phyloP scores from a whole-genome alignment of 2,797 vertebrate species.

The Acanthiza pusilla region DNA sequence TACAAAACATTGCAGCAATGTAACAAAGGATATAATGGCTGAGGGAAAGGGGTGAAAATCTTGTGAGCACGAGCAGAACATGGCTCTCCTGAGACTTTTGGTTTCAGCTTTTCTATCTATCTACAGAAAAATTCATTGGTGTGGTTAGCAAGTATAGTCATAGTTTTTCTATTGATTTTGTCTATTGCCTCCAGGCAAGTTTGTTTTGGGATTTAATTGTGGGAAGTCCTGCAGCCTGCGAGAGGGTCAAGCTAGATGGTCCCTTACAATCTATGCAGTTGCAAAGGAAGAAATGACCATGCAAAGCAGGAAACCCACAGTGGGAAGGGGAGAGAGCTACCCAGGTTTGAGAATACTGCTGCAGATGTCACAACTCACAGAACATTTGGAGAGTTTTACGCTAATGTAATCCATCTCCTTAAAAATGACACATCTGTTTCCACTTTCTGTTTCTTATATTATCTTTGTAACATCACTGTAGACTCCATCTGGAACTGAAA shows the following conservation, averaged over 20 bases:
- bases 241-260: neutral
- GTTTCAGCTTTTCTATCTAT: neutral
- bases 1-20: neutral
- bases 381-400: conserved; percentile 35
- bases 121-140: neutral
- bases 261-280: neutral
- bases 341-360: conserved; percentile 1
- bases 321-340: neutral
- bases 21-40: neutral
- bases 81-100: neutral
- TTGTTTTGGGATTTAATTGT: neutral
- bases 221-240: neutral
- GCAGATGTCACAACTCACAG: conserved; percentile 43
- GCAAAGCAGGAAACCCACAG: neutral
- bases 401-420: conserved; percentile 52
- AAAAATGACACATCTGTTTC: conserved; percentile 59
- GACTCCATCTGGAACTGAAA: conserved; percentile 54
- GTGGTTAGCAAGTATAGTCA: neutral
- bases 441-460: conserved; percentile 56
- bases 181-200: neutral
- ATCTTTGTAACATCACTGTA: conserved; percentile 57
- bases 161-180: neutral
- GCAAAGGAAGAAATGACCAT: neutral
- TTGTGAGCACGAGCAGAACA: neutral
- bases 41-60: neutral